These are phyloP conservation scores for Pseudopipra pipra DNA, from an alignment of 2,113 vertebrate species.

Conservation along the genomic window DNA sequence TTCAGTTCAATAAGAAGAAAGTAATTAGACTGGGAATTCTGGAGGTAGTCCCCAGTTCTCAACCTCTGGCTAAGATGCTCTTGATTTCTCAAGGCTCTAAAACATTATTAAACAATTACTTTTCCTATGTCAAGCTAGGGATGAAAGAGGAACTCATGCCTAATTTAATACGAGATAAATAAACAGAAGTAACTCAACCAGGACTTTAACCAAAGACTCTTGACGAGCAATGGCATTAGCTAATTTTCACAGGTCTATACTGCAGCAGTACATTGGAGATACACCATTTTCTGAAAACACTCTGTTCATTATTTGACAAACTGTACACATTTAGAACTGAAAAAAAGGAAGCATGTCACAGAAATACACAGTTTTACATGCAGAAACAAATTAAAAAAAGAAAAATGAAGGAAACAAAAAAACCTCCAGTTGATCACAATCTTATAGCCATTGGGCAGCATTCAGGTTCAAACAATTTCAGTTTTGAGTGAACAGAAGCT, in stretches of 20 bases:
- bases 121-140: neutral
- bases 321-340: neutral
- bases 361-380: neutral
- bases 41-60: slow-evolving; percentile 65
- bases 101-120: slow-evolving; percentile 35
- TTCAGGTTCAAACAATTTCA: neutral
- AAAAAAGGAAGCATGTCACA: neutral
- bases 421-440: neutral
- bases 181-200: slow-evolving; percentile 48
- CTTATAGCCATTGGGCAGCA: neutral
- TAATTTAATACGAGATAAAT: slow-evolving; percentile 52
- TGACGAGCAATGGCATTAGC: neutral
- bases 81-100: slow-evolving; percentile 39
- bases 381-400: neutral
- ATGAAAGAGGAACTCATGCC: neutral
- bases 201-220: slow-evolving; percentile 18
- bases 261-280: neutral
- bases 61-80: slow-evolving; percentile 27
- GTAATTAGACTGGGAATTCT: slow-evolving; percentile 67
- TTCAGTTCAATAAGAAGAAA: slow-evolving; percentile 45
- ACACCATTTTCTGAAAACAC: neutral
- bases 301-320: neutral
- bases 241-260: neutral
- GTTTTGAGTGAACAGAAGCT: neutral
- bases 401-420: neutral